Evolutionary conservation across 1,140 invertebrate species (phyloP), one percentile per base, ranked within the genome.

Genomic region (Lepidurus packardi): DNA sequence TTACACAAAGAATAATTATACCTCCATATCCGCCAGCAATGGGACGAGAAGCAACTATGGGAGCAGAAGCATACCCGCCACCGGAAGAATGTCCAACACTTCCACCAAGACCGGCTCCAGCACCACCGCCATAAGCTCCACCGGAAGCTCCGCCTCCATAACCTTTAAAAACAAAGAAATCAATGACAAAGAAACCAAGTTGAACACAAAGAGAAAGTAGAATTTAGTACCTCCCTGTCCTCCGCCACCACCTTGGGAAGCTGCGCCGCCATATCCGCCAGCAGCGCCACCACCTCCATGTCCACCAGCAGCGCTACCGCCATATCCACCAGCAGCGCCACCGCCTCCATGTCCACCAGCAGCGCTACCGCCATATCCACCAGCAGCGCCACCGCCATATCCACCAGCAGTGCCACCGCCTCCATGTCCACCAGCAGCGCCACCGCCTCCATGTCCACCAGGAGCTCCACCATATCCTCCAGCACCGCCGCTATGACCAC

Each of bases 401-500:
- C 45, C 65, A 10, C 73, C 41, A 73, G 42, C 42, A 21, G 73
- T 43, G 34, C 42, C 74, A 44, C 75, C 73, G 45, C 76, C 76
- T 77, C 34, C 44, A 24, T 44, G 25, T 16, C 45, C 65, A 10
- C 73, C 53, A 73, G 41, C 42, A 21, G 73, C 73, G 34, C 42
- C 74, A 43, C 73, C 78, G 73, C 78, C 73, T 13, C 78, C 78
- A 65, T 80, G 77, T 13, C 78, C 78, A 43, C 76, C 77, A 24
- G 47, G n/a, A 42, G 11, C 76, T 45, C 78, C 80, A 65, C 43
- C 78, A 42, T 73, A 78, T 47, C 75, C 75, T 13, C 78, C 80
- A 73, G 73, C 86, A 43, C 80, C 81, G 77, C 81, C 81, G 45
- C 80, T 80, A 25, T 81, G 73, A 21, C 80, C 80, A 13, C 81